phyloP scores from a whole-genome alignment of 1,140 invertebrate species.

The Apis cerana region DNA sequence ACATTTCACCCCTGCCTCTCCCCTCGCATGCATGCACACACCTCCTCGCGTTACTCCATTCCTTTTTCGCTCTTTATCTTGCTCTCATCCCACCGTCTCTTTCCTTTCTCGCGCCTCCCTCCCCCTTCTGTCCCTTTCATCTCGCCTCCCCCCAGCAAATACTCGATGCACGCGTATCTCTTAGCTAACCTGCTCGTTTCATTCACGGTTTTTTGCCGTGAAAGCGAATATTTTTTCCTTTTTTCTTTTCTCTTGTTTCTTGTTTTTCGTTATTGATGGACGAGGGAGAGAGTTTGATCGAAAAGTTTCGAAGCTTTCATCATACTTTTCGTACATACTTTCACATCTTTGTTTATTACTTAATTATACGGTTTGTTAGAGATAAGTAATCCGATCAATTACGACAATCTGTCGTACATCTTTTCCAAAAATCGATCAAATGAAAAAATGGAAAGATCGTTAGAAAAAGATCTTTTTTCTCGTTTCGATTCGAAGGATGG shows the following conservation, averaged over 20 bases:
- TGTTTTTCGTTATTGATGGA: background rate
- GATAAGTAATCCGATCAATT: no score
- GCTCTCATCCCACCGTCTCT: conserved; percentile 34
- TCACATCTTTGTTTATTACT: no score
- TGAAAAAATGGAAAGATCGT: no score
- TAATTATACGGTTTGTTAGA: no score
- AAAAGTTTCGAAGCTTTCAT: no score
- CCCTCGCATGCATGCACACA: conserved; percentile 50
- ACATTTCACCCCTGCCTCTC: conserved; percentile 25
- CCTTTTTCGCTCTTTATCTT: conserved; percentile 48
- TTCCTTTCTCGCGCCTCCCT: conserved; percentile 16
- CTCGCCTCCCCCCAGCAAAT: conserved; percentile 15
- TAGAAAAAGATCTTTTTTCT: no score
- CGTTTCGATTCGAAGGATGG: no score
- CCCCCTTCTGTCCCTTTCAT: conserved; percentile 33
- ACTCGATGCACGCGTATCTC: conserved; percentile 18
- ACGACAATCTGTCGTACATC: no score
- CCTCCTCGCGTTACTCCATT: conserved; percentile 52
- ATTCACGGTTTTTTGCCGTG: background rate
- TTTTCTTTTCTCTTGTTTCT: background rate
- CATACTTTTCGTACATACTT: no score
- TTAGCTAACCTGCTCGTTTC: background rate
- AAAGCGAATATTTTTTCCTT: background rate
- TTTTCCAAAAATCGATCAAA: no score
- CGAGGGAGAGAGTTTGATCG: no score